Conservation (phyloP, 2,888 invertebrate genomes). For the Eupithecia tripunctaria region DNA sequence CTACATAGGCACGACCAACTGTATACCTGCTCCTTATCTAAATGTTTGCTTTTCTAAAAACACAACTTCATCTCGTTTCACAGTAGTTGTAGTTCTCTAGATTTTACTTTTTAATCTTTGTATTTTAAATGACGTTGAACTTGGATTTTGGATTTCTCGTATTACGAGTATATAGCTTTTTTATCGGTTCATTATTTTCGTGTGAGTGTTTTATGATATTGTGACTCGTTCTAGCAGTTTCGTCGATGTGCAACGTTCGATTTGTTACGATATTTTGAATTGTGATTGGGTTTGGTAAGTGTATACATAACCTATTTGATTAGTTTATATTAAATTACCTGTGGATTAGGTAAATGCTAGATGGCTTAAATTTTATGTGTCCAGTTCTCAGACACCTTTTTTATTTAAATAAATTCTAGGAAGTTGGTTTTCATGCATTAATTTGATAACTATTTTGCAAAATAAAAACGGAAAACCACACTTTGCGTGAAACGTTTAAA, state of each 20-base stretch:
- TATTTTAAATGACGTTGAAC: background rate
- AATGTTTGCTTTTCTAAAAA: constrained; percentile 8
- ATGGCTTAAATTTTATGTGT: background rate
- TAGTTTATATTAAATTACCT: background rate
- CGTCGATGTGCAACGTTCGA: background rate
- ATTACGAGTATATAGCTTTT: background rate
- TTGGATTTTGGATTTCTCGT: background rate
- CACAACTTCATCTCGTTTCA: constrained; percentile 5
- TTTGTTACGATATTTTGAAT: background rate
- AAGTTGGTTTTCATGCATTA: background rate
- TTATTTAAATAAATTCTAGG: background rate
- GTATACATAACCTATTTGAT: background rate
- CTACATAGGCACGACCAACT: constrained; percentile 1
- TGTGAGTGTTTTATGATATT: constrained; percentile 1
- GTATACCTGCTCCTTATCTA: constrained; percentile 3
- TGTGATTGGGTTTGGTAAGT: background rate
- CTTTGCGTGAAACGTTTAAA: background rate
- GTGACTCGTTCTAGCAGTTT: background rate
- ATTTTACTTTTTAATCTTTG: background rate
- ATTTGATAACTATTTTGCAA: background rate
- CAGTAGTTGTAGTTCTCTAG: background rate
- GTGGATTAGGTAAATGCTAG: too few relatives aligned
- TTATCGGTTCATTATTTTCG: background rate
- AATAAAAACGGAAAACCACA: background rate
- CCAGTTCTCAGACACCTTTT: too few relatives aligned